Conservation (phyloP, 1,140 invertebrate species). For the Drosophila sp. region DNA sequence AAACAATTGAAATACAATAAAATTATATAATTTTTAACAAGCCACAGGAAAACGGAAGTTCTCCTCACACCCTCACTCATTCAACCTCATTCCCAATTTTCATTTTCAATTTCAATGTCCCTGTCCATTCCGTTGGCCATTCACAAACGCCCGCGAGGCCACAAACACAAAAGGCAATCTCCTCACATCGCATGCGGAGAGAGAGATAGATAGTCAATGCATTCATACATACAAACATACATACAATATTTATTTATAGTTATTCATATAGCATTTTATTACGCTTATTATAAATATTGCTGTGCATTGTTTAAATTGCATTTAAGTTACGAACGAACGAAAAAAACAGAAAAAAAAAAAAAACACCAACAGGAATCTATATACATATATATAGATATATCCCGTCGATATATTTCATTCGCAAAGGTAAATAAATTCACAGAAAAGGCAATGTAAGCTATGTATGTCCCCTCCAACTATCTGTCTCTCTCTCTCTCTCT, state of each 20-base stretch:
- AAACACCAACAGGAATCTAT: conserved; percentile 3
- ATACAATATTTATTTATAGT: conserved; percentile 23
- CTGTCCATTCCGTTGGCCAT: background rate
- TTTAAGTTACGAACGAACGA: conserved; percentile 49
- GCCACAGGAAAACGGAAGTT: conserved; percentile 75
- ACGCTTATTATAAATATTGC: conserved; percentile 70
- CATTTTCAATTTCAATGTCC: background rate
- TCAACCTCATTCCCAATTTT: conserved; percentile 3
- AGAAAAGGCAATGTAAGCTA: conserved; percentile 58
- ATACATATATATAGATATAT: conserved; percentile 17
- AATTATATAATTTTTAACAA: conserved; percentile 78
- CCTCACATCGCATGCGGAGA: conserved; percentile 33
- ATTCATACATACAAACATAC: conserved; percentile 8
- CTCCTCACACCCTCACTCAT: conserved; percentile 26
- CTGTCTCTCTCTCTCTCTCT: background rate
- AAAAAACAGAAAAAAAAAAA: conserved; percentile 30
- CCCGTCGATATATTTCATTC: conserved; percentile 67
- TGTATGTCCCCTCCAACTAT: conserved; percentile 23
- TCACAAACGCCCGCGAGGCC: conserved; percentile 27
- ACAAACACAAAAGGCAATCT: conserved; percentile 64
- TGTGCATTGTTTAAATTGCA: conserved; percentile 77
- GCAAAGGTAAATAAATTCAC: conserved; percentile 77
- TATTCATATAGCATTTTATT: conserved; percentile 63
- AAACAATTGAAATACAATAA: conserved; percentile 77
- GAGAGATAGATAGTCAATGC: conserved; percentile 40